Evolutionary conservation across 2,113 vertebrate genomes (phyloP).

Genomic region (Herpailurus yagouaroundi): DNA sequence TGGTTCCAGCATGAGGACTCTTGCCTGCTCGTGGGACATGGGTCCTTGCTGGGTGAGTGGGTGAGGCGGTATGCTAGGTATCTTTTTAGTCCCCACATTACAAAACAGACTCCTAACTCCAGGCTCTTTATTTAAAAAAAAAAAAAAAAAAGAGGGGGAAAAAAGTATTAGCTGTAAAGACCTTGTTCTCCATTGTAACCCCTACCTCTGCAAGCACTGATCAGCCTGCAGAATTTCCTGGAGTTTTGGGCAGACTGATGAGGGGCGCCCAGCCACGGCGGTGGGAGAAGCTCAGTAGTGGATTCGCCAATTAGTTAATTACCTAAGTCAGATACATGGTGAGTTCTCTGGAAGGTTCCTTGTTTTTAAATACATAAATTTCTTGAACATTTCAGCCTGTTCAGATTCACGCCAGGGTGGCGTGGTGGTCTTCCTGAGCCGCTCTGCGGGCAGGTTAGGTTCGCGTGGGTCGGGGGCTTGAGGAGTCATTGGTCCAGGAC

Average conservation of each 20-base stretch:
- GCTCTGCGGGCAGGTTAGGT: background rate
- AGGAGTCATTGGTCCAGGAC: background rate
- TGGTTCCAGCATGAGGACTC: background rate
- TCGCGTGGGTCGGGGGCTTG: rapidly evolving
- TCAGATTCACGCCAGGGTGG: background rate
- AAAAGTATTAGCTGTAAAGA: slow-evolving; percentile 41
- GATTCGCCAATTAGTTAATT: slow-evolving; percentile 35
- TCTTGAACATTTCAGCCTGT: background rate
- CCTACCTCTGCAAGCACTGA: slow-evolving; percentile 47
- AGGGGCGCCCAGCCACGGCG: background rate
- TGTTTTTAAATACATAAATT: background rate
- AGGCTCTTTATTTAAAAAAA: background rate
- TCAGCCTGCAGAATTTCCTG: background rate
- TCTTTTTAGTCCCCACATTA: slow-evolving; percentile 62
- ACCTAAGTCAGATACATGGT: slow-evolving; percentile 10
- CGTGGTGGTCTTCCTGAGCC: background rate
- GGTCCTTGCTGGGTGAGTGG: slow-evolving; percentile 60
- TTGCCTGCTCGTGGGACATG: background rate
- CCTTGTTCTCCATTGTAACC: background rate
- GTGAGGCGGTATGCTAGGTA: background rate
- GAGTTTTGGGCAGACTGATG: background rate
- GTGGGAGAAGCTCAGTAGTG: background rate
- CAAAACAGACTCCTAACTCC: slow-evolving; percentile 31
- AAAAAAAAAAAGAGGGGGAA: background rate
- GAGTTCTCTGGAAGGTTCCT: background rate